Evolutionary conservation across 2,888 invertebrate species (phyloP).

Genomic region (Marasmarcha lunaedactyla): DNA sequence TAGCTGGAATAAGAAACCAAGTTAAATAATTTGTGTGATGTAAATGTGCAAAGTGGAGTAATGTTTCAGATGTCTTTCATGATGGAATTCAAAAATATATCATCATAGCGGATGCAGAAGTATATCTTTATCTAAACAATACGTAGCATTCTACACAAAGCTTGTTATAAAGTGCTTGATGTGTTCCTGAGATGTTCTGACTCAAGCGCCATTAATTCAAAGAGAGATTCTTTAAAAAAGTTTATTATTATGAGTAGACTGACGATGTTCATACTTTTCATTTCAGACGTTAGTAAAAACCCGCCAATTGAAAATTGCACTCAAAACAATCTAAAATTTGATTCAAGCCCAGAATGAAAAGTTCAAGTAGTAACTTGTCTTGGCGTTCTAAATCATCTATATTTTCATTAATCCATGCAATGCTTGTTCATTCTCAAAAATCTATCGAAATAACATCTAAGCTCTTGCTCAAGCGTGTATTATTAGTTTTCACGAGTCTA

Average conservation of each 20-base stretch:
- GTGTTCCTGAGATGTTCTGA: neutral
- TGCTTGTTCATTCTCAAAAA: constrained; percentile 23
- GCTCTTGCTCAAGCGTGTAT: constrained; percentile 49
- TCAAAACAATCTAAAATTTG: constrained; percentile 10
- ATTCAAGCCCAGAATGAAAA: constrained; percentile 49
- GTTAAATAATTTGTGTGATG: neutral
- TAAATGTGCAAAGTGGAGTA: neutral
- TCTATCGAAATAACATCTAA: constrained; percentile 36
- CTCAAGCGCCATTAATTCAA: neutral
- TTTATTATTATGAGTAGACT: constrained; percentile 16
- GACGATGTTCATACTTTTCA: constrained; percentile 37
- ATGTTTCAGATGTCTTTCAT: neutral
- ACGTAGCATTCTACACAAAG: constrained; percentile 1
- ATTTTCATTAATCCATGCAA: constrained; percentile 43
- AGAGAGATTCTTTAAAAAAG: neutral
- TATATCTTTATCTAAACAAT: neutral
- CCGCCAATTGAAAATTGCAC: constrained; percentile 31
- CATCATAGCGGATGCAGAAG: neutral
- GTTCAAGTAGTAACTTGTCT: constrained; percentile 27
- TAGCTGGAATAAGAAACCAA: neutral
- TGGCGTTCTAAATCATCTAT: constrained; percentile 25
- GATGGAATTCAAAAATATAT: neutral
- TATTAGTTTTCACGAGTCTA: constrained; percentile 45
- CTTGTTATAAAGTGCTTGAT: neutral
- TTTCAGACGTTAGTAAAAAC: constrained; percentile 40